Percentiles rank a stretch among this genome's conserved stretches.
Evolutionary conservation across 1,140 invertebrate species (phyloP).

Genomic region (Plodia interpunctella): DNA sequence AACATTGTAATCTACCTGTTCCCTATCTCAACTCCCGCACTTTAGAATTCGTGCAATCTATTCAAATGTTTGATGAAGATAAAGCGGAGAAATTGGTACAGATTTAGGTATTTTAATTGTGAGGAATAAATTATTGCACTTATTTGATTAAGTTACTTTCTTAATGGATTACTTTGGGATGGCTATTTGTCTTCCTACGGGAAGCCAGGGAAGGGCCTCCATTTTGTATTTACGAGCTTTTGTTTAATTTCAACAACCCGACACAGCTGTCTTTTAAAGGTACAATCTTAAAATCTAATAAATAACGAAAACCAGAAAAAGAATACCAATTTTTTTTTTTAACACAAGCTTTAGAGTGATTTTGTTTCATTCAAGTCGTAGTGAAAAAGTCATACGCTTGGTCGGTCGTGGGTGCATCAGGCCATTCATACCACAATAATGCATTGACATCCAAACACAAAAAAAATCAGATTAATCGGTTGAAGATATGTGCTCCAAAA

Average conservation of each 20-base stretch:
- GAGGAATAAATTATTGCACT: background rate
- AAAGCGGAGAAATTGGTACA: background rate
- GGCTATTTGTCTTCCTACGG: background rate
- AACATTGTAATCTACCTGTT: too few relatives aligned
- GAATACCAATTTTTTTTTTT: background rate
- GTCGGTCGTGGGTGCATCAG: too few relatives aligned
- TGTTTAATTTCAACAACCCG: background rate
- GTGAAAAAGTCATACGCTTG: too few relatives aligned
- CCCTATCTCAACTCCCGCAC: background rate
- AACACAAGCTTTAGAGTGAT: too few relatives aligned
- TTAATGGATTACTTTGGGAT: constrained; percentile 1
- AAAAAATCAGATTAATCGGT: too few relatives aligned
- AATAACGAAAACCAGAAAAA: too few relatives aligned
- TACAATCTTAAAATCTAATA: too few relatives aligned
- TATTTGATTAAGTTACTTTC: constrained; percentile 6
- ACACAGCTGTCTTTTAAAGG: background rate
- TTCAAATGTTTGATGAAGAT: constrained; percentile 1
- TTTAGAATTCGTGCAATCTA: background rate
- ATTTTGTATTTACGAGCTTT: background rate
- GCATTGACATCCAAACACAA: too few relatives aligned
- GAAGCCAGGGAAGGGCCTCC: background rate
- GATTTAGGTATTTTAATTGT: constrained; percentile 1
- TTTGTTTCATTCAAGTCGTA: too few relatives aligned
- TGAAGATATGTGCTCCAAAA: too few relatives aligned
- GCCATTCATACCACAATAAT: too few relatives aligned